Evolutionary conservation across 1,140 invertebrate species (phyloP), one percentile per base, ranked within the genome.

Genomic region (Drosophila busckii): DNA sequence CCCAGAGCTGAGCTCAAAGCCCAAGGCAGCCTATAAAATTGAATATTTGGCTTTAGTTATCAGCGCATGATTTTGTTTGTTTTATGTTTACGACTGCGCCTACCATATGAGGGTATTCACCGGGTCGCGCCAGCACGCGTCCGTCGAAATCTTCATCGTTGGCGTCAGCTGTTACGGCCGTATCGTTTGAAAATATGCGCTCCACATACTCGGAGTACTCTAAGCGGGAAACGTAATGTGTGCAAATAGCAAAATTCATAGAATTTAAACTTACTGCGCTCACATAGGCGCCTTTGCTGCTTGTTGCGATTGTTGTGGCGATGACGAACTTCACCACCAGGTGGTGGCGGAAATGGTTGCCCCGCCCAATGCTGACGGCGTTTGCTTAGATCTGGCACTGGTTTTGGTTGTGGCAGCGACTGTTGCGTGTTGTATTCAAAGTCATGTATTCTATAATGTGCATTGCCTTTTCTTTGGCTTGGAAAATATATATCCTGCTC

Each of bases 41-140:
- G 40, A 32, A 55, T 44, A 16, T 22, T 15, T 9, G 46, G 45
- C 22, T 44, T 58, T n/a, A 19, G 19, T 26, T 48, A 40, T 23
- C 20, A 12, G 2, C 10, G 12, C 13, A 15, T 31, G 16, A 23
- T 17, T 10, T 17, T 12, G 34, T 8, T 12, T 26, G 23, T 12
- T 28, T n/a, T 38, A 4, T 28, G 9, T 16, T 45, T 19, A 35
- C 1, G 3, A 31, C 2, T 4, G 4, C 37, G 25, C 15, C 8
- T 70, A 86, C 88, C 87, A 88, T 88, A 22, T 88, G 88, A 0
- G 88, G 87, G 64, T 85, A 88, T 78, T 88, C 84, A 25, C 76
- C 82, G 10, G 80, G 78, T n/a, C 48, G 40, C 10, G 86, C 87
- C 23, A 73, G 52, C 4, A 68, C 29, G 1, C 87, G 83, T 1